phyloP scores from a whole-genome alignment of 1,140 invertebrate species.

The Stegodyphus dumicola region DNA sequence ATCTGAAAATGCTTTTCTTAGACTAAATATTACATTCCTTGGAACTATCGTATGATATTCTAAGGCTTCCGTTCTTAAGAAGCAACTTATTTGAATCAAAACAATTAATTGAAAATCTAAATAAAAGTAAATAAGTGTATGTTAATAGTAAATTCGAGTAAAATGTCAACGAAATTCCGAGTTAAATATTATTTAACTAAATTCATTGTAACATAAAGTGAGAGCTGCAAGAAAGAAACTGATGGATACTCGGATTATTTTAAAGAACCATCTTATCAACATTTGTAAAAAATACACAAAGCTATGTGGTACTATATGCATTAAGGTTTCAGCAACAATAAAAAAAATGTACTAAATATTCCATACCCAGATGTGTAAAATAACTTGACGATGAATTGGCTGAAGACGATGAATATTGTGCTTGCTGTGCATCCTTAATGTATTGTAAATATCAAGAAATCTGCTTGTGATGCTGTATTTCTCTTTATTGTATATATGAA shows the following conservation, averaged over 20 bases:
- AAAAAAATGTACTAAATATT: neutral
- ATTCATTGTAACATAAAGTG: too few species aligned
- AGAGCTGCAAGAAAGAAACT: neutral
- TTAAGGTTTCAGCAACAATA: neutral
- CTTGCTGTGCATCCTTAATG: neutral
- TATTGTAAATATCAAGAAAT: slow-evolving; percentile 3
- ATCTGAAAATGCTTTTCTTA: too few species aligned
- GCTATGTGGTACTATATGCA: neutral
- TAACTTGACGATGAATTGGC: neutral
- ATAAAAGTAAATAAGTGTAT: too few species aligned
- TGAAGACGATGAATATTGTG: neutral
- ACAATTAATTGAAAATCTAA: too few species aligned
- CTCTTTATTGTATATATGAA: slow-evolving; percentile 47
- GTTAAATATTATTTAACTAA: too few species aligned
- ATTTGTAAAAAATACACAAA: neutral
- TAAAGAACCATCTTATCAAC: neutral
- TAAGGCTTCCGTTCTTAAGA: too few species aligned
- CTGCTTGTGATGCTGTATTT: slow-evolving; percentile 23
- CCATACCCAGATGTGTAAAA: neutral
- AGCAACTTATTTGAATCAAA: too few species aligned
- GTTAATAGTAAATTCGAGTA: too few species aligned
- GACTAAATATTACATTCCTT: too few species aligned
- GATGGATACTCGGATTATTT: neutral
- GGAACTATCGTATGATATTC: too few species aligned
- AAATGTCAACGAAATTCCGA: too few species aligned